Percentiles rank a stretch among this genome's conserved stretches.
Evolutionary conservation across 92 coral and sea anemone species (phyloP).

Genomic region (Palythoa grandiflora): DNA sequence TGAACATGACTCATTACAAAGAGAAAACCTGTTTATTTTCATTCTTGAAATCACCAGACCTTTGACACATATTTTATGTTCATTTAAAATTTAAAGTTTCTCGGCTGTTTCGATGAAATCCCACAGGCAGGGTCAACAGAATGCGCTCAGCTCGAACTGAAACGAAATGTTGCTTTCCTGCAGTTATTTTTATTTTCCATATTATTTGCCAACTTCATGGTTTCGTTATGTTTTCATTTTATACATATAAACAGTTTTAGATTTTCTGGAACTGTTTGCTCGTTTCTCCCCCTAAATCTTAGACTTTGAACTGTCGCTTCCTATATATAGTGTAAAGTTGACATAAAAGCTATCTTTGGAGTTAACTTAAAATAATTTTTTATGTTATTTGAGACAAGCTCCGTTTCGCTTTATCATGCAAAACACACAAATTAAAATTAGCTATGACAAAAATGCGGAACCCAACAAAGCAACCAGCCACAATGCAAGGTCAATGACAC

Average conservation of each 20-base stretch:
- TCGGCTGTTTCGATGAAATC: too few relatives aligned
- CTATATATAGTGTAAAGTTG: background rate
- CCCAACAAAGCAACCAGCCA: background rate
- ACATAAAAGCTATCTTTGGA: background rate
- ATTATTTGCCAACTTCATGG: background rate
- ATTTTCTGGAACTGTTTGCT: background rate
- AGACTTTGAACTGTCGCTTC: background rate
- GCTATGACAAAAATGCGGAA: constrained; percentile 24
- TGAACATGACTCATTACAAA: too few relatives aligned
- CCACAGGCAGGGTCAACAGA: too few relatives aligned
- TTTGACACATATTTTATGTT: too few relatives aligned
- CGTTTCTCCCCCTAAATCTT: background rate
- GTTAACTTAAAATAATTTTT: background rate
- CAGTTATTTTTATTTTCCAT: background rate
- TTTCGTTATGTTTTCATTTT: background rate
- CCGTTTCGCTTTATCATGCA: background rate
- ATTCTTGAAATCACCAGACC: too few relatives aligned
- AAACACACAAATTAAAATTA: background rate
- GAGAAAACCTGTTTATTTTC: too few relatives aligned
- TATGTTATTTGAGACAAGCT: background rate
- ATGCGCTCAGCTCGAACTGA: background rate
- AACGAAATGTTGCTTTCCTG: background rate
- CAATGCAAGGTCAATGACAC: background rate
- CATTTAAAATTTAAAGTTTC: too few relatives aligned
- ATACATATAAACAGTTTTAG: background rate